Base-by-base conservation (phyloP, 2,888 invertebrate species). In the Standfussiana lucernea region DNA sequence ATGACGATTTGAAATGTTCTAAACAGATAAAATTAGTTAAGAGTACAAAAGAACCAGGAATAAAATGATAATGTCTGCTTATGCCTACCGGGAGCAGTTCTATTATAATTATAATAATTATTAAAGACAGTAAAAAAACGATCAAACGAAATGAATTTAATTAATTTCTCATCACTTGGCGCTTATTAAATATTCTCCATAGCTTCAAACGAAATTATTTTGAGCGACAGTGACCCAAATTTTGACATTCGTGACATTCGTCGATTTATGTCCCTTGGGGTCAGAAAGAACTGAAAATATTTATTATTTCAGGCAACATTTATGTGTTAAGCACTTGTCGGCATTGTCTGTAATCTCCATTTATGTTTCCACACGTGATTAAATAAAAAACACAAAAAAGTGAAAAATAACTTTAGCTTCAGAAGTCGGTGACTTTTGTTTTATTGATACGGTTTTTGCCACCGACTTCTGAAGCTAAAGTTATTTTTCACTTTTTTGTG, bases 121-220 rank as follows among this genome's bases (percentile, higher is more conserved):
- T 75, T 67, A 50, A 42, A 64, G n/a, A 28, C 40, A 66, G 67
- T 72, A 62, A 69, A 72, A 70, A 83, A 75, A 66, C 70, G 72
- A 70, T 79, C 42, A 79, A 83, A 75, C 59, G 67, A 83, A 75
- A 78, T 82, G 40, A 73, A 75, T 83, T 79, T 75, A 83, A 79
- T 83, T 83, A 79, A 83, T 83, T 59, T 64, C 28, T 79, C 75
- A 42, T 71, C 71, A 79, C 70, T 83, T 67, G 56, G 50, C n/a
- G 67, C 70, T 75, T 72, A 75, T 83, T 83, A 72, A 83, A 75
- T 79, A 75, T 72, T 61, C 45, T 53, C 59, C 56, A 50, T 72
- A 53, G 79, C 64, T 79, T 83, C 75, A 79, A 83, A 83, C 53
- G 62, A 59, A 50, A 53, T 79, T 53, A 73, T 67, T 76, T 73